Evolutionary conservation across 2,113 vertebrate species (phyloP).

Genomic region (Canis aureus): DNA sequence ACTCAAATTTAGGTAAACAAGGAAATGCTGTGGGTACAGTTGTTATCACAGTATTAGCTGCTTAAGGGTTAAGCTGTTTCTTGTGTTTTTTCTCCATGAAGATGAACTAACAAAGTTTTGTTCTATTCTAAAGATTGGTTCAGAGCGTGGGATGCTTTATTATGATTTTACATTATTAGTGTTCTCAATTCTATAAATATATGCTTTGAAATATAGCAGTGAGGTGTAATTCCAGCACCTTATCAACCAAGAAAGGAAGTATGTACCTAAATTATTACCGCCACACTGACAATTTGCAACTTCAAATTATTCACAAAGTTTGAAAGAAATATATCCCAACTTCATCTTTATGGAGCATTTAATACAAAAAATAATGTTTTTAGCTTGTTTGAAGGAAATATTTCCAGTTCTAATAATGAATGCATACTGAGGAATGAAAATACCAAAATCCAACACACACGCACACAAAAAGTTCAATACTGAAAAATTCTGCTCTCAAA

Average conservation of each 20-base stretch:
- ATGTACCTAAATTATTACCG: conserved; percentile 11
- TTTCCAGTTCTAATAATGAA: conserved; percentile 52
- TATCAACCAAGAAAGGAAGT: conserved; percentile 56
- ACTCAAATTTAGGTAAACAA: neutral
- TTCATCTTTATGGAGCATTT: conserved; percentile 53
- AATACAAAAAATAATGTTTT: conserved; percentile 61
- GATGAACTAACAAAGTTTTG: conserved; percentile 65
- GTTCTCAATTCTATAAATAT: conserved; percentile 75
- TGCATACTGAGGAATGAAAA: neutral
- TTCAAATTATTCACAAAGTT: conserved; percentile 57
- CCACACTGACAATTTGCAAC: conserved; percentile 44
- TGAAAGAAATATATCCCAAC: conserved; percentile 41
- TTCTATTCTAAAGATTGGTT: conserved; percentile 74
- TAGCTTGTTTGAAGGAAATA: conserved; percentile 31
- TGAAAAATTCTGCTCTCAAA: conserved; percentile 23
- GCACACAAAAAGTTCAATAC: neutral
- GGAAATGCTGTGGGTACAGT: neutral
- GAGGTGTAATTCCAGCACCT: conserved; percentile 53
- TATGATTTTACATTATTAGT: conserved; percentile 64
- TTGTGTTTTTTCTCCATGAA: neutral
- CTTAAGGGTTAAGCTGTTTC: conserved; percentile 22
- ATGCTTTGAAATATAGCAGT: conserved; percentile 36
- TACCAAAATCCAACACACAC: neutral
- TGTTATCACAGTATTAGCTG: neutral
- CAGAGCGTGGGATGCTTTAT: conserved; percentile 62